Evolutionary conservation across 2,113 vertebrate genomes (phyloP).

Genomic region (Xiphias gladius): DNA sequence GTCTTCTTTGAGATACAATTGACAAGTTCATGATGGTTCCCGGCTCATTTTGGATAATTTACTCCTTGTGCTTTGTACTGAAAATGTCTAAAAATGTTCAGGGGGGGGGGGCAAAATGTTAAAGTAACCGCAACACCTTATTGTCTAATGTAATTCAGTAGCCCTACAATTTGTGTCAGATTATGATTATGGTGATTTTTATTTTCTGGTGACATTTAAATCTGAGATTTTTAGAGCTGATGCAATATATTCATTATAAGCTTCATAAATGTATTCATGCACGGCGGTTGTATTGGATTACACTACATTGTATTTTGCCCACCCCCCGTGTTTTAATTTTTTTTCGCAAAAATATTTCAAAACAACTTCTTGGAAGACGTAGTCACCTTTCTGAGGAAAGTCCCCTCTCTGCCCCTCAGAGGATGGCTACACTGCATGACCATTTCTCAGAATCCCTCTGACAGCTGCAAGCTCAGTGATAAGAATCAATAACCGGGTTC

Average conservation of each 20-base stretch:
- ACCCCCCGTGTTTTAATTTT: not conserved
- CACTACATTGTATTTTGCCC: not conserved
- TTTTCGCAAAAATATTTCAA: slow-evolving; percentile 9
- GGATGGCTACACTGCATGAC: not conserved
- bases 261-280: not conserved
- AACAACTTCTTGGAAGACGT: slow-evolving; percentile 18
- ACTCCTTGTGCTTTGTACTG: not conserved
- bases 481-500: slow-evolving; percentile 44
- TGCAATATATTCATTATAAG: not conserved
- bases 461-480: slow-evolving; percentile 13
- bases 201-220: too few relatives aligned
- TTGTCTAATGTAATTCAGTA: not conserved
- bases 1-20: not conserved
- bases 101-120: not conserved
- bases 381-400: slow-evolving; percentile 3
- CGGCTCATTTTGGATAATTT: not conserved
- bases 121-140: not conserved
- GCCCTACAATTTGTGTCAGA: too few relatives aligned
- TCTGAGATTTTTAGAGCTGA: not conserved
- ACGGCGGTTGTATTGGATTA: not conserved
- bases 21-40: not conserved
- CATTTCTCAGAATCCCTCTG: slow-evolving; percentile 40
- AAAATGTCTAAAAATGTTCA: not conserved
- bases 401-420: not conserved
- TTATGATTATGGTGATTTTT: too few relatives aligned